Base-by-base conservation (phyloP, 2,797 vertebrate genomes). In the Tolypeutes matacus region DNA sequence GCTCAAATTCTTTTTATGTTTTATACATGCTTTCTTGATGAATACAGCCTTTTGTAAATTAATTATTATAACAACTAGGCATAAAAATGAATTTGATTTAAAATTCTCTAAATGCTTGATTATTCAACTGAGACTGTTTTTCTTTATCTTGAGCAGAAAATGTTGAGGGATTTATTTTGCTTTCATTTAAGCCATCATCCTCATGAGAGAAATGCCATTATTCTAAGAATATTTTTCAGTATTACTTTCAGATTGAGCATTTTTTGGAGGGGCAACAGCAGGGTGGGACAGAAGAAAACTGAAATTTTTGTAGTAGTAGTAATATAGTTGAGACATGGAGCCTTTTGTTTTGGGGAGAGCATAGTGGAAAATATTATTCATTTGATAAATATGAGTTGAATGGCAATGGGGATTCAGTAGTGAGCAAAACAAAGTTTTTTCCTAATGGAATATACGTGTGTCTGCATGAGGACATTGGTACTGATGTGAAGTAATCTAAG, bases 391-490 rank as follows among this genome's bases (percentile, higher is more conserved):
- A 4, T 1, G 8, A 39, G 25, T 23, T 0, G 1, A 20, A 39
- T 18, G 39, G 23, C 27, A 1, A 5, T 3, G 23, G n/a, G 27
- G 29, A 34, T 13, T 2, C 1, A 23, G 31, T 14, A 21, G 42
- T 1, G 42, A 14, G 18, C 75, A 36, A 17, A 73, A 42, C 42
- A 29, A 23, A 12, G 1, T 17, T 53, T 2, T 1, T 13, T 39
- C 42, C 17, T 3, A 5, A 3, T 0, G 1, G 13, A 13, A 25
- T 17, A 7, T 12, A 10, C 0, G 1, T 11, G 23, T 69, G 23
- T 69, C 36, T 20, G 12, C 0, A 1, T 10, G 23, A 13, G 21
- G 56, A 11, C 0, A 0, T 21, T 0, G 3, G 34, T 3, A 13
- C 2, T 0, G 9, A 20, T 0, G 1, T 27, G 42, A 56, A 11